Conservation (phyloP, 2,888 invertebrate genomes). For the Galerucella calmariensis region DNA sequence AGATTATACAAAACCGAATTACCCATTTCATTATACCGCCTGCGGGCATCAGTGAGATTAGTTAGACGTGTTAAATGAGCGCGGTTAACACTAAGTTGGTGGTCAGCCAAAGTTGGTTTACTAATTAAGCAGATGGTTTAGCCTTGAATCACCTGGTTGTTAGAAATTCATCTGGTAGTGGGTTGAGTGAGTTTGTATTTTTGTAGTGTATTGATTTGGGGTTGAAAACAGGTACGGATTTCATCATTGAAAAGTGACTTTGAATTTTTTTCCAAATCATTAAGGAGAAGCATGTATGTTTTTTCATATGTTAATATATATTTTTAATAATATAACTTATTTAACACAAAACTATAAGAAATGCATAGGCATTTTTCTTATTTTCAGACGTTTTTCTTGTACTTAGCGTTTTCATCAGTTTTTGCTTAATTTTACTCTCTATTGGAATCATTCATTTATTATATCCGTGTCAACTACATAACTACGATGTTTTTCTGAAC, state of each 20-base stretch:
- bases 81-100: constrained; percentile 31
- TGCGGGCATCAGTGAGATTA: constrained; percentile 18
- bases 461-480: no score
- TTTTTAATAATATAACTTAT: no score
- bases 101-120: constrained; percentile 39
- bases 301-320: no score
- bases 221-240: constrained; percentile 16
- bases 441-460: no score
- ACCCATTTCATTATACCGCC: constrained; percentile 20
- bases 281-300: neutral
- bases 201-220: constrained; percentile 2
- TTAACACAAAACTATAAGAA: no score
- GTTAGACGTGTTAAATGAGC: constrained; percentile 32
- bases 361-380: no score
- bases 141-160: constrained; percentile 52
- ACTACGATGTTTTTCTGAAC: no score
- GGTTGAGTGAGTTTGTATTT: constrained; percentile 40
- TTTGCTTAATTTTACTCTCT: no score
- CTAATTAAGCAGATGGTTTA: constrained; percentile 55
- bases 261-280: neutral
- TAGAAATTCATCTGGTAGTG: constrained; percentile 58
- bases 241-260: neutral
- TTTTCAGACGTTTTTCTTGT: no score
- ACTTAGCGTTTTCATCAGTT: no score
- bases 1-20: constrained; percentile 14